phyloP scores from a whole-genome alignment of 2,888 invertebrate genomes.

The Heliconius ethilla region DNA sequence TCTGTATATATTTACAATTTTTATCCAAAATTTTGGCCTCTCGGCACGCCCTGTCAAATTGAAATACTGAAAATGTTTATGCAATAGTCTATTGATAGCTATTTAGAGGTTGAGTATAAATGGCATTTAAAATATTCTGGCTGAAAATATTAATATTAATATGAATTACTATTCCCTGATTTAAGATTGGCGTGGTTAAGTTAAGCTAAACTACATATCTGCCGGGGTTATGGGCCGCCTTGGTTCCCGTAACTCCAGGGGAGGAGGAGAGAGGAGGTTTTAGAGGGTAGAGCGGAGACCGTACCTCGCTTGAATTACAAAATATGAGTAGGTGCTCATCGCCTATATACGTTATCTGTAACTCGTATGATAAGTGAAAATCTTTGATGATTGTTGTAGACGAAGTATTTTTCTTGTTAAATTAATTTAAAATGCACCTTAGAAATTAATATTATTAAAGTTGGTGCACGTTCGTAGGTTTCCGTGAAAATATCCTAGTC shows the following conservation, averaged over 20 bases:
- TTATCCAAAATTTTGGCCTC: conserved; percentile 4
- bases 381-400: too few relatives aligned
- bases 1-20: background rate
- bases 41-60: background rate
- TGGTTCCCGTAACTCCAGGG: too few relatives aligned
- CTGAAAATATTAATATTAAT: background rate
- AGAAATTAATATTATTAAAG: background rate
- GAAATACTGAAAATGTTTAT: background rate
- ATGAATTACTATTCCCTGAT: background rate
- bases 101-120: background rate
- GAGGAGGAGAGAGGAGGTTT: too few relatives aligned
- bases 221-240: too few relatives aligned
- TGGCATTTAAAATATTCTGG: background rate
- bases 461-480: background rate
- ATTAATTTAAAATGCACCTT: conserved; percentile 1
- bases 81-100: conserved; percentile 5
- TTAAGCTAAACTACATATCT: too few relatives aligned
- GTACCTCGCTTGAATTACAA: too few relatives aligned
- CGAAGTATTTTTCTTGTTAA: background rate
- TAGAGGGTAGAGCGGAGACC: too few relatives aligned
- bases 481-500: too few relatives aligned
- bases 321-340: too few relatives aligned
- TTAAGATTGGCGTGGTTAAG: too few relatives aligned
- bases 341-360: too few relatives aligned
- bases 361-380: too few relatives aligned